Base-by-base conservation (phyloP, 2,888 invertebrate genomes). In the Cheilosia vulpina region DNA sequence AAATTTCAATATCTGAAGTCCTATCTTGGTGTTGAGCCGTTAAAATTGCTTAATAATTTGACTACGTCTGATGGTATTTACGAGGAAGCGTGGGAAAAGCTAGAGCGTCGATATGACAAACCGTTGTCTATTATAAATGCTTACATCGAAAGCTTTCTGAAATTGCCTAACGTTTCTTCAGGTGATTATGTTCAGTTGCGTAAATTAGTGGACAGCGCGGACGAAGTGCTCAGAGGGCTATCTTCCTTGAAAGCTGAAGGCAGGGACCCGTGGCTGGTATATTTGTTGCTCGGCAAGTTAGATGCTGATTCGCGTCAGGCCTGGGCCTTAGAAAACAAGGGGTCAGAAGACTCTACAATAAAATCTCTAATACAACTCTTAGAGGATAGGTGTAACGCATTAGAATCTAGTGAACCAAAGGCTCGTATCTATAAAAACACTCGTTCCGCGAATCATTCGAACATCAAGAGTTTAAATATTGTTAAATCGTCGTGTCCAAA, bases 1-100 rank as follows among this genome's bases (percentile, higher is more conserved):
- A 71, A 60, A 57, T 41, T 71, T 52, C 31, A 50, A 15, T 72
- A 72, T 13, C 15, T 71, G 13, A 60, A 71, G 50, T 50, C 47
- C 24, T n/a, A 50, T n/a, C 34, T 58, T 13, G 41, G 41, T 41
- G 41, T 15, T 41, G 41, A 41, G 15, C 41, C 41, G 13, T 13
- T 15, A 15, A 21, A 17, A 31, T 11, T 52, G 9, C 19, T 21
- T 19, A 52, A 52, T 24, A 9, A 3, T 21, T 13, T 52, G n/a
- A 52, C 13, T 15, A 13, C 15, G 11, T 24, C 24, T 3, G 24
- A 52, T 5, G 5, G 15, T 11, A 52, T 15, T 11, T 52, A 52
- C 6, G 24, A 11, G 24, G 4, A 24, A 13, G 52, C 52, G 11
- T 52, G 52, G 52, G 27, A 52, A 24, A 52, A 52, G 11, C 7